Percentiles rank a stretch among this genome's conserved stretches.
These are phyloP conservation scores for Stegodyphus mimosarum DNA, from an alignment of 1,140 invertebrate species.

Conservation along the genomic window DNA sequence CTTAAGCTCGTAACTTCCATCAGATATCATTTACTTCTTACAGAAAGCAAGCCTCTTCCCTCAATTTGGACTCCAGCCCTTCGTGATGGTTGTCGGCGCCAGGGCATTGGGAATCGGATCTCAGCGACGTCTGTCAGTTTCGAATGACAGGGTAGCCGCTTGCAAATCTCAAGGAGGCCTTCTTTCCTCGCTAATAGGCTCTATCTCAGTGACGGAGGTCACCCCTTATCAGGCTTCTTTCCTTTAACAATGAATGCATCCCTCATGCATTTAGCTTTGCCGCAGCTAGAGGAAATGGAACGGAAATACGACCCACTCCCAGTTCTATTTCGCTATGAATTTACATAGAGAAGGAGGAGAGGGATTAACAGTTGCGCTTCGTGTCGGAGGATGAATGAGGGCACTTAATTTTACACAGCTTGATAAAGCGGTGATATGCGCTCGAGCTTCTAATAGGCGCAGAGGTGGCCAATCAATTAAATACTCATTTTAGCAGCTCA, in stretches of 20 bases:
- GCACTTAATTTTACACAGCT: too few species aligned
- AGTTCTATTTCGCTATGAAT: neutral
- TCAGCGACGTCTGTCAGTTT: conserved; percentile 9
- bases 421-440: too few species aligned
- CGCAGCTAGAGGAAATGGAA: neutral
- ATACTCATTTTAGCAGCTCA: too few species aligned
- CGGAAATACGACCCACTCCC: neutral
- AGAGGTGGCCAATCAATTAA: too few species aligned
- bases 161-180: conserved; percentile 7
- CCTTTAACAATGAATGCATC: conserved; percentile 9
- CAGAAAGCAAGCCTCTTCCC: too few species aligned
- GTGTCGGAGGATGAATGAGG: too few species aligned
- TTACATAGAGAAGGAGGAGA: neutral
- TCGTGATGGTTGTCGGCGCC: neutral
- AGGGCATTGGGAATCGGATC: conserved; percentile 31
- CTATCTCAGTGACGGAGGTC: neutral
- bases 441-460: too few species aligned
- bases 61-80: too few species aligned
- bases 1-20: too few species aligned
- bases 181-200: conserved; percentile 22
- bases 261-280: conserved; percentile 6
- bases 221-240: conserved; percentile 15
- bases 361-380: neutral
- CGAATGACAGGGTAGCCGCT: conserved; percentile 10
- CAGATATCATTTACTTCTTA: too few species aligned